Conservation (phyloP, 2,888 invertebrate species). For the Heliconius sara region DNA sequence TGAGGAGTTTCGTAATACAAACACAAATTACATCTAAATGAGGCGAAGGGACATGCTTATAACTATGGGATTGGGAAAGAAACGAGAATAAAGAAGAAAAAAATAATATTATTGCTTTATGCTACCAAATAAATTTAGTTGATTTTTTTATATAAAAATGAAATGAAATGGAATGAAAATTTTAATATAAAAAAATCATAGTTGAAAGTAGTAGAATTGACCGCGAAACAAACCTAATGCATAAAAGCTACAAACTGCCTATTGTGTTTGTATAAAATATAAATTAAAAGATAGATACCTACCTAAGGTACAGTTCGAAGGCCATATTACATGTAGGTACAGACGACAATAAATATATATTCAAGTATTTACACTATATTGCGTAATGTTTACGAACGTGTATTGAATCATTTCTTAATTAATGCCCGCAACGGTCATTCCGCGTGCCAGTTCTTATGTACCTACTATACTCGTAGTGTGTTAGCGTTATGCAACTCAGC, state of each 20-base stretch:
- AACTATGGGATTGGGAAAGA: no score
- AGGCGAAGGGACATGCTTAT: no score
- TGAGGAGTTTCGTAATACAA: no score
- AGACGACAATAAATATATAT: constrained; percentile 11
- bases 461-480: neutral
- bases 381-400: constrained; percentile 27
- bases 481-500: constrained; percentile 8
- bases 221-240: neutral
- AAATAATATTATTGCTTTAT: neutral
- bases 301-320: neutral
- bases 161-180: no score
- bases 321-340: neutral
- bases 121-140: neutral
- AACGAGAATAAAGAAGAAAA: neutral
- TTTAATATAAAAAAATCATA: neutral
- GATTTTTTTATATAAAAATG: no score
- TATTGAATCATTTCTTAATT: constrained; percentile 25
- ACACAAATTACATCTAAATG: no score
- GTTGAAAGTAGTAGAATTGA: neutral
- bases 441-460: neutral
- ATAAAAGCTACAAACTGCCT: no score
- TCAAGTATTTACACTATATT: constrained; percentile 13
- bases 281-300: neutral
- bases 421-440: neutral
- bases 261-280: neutral